phyloP scores from a whole-genome alignment of 2,113 vertebrate genomes.

The Pipra filicauda region DNA sequence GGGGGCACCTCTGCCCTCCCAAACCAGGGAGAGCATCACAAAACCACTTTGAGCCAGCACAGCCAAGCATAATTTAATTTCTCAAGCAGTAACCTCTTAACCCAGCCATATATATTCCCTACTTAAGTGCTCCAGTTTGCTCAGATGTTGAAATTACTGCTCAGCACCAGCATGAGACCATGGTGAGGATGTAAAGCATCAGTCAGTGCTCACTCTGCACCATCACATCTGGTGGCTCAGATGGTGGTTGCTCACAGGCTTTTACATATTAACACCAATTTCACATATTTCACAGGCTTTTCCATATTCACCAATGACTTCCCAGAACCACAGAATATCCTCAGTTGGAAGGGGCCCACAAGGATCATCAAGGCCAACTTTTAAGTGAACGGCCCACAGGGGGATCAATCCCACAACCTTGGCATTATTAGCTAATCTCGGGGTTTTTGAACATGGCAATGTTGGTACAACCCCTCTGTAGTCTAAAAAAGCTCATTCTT shows the following conservation, averaged over 20 bases:
- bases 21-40: background rate
- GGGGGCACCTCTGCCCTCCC: too few species aligned
- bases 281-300: background rate
- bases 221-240: fast-evolving
- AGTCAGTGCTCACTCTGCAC: background rate
- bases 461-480: background rate
- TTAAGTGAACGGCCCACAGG: background rate
- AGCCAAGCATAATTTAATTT: background rate
- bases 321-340: background rate
- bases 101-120: fast-evolving
- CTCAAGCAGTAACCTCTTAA: fast-evolving
- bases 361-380: background rate
- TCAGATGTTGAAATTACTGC: background rate
- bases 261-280: background rate
- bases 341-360: background rate
- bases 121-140: background rate
- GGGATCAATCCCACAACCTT: background rate
- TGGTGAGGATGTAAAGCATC: background rate
- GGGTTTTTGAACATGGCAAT: fast-evolving
- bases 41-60: fast-evolving
- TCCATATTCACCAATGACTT: background rate
- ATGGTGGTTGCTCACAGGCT: background rate
- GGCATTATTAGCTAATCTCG: background rate
- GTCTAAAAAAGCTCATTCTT: background rate
- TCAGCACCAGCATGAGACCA: background rate